phyloP scores from a whole-genome alignment of 1,140 invertebrate species.

The Pogonomyrmex californicus region DNA sequence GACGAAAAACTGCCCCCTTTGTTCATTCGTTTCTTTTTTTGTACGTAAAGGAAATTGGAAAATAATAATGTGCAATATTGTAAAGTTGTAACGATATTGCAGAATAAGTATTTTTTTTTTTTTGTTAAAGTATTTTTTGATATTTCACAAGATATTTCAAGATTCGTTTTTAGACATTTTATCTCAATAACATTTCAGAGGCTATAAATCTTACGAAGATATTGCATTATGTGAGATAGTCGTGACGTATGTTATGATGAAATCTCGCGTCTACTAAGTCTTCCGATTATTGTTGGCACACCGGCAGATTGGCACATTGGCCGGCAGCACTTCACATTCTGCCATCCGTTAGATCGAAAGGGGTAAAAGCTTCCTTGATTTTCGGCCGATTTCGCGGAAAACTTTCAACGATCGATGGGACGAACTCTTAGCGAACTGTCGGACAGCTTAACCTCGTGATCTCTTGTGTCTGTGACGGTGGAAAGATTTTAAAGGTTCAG shows the following conservation, averaged over 20 bases:
- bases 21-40: conserved; percentile 7
- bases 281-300: conserved; percentile 40
- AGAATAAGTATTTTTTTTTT: not conserved
- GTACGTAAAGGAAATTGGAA: not conserved
- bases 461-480: conserved; percentile 2
- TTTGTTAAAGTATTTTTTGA: not conserved
- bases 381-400: conserved; percentile 50
- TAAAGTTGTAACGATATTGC: not conserved
- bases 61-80: not conserved
- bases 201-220: not conserved
- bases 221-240: not conserved
- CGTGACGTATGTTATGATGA: conserved; percentile 23
- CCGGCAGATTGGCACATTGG: not conserved
- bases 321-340: conserved; percentile 18
- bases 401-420: conserved; percentile 52
- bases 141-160: not conserved
- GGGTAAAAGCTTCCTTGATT: conserved; percentile 59
- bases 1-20: not conserved
- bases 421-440: conserved; percentile 44
- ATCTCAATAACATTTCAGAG: not conserved
- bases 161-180: not conserved
- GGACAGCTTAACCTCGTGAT: conserved; percentile 49
- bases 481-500: conserved; percentile 18
- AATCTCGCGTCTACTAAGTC: conserved; percentile 22
- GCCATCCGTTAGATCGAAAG: conserved; percentile 34